Conservation (phyloP, 1,140 invertebrate species). For the Orchestia grillus region DNA sequence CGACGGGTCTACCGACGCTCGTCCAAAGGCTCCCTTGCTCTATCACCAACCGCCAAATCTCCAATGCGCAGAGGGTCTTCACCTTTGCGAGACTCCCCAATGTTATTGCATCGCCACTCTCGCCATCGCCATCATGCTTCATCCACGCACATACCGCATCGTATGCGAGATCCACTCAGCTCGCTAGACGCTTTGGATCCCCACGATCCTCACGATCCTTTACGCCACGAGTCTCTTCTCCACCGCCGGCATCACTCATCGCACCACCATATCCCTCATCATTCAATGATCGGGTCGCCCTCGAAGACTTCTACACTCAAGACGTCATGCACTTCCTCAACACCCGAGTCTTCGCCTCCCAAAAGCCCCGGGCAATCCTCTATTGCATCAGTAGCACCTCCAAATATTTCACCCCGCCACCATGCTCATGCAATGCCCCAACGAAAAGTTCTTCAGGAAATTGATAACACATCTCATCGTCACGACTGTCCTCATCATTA, state of each 20-base stretch:
- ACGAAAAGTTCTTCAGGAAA: constrained; percentile 19
- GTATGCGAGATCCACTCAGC: constrained; percentile 26
- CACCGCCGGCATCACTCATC: constrained; percentile 44
- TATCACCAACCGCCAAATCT: constrained; percentile 38
- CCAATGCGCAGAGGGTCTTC: constrained; percentile 28
- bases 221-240: background rate
- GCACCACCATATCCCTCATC: constrained; percentile 22
- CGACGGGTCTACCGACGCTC: constrained; percentile 15
- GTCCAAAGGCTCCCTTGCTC: constrained; percentile 21
- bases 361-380: constrained; percentile 39
- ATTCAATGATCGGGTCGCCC: constrained; percentile 18
- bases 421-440: background rate
- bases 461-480: constrained; percentile 34
- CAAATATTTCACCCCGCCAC: constrained; percentile 45
- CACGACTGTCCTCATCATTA: constrained; percentile 9
- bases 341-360: constrained; percentile 36
- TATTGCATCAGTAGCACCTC: constrained; percentile 14
- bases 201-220: constrained; percentile 30
- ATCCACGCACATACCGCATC: constrained; percentile 27
- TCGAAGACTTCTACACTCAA: constrained; percentile 36
- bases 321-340: constrained; percentile 39
- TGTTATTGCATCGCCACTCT: constrained; percentile 28
- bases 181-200: constrained; percentile 11
- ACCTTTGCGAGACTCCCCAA: constrained; percentile 26
- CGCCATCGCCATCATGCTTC: constrained; percentile 42